Evolutionary conservation across 1,140 invertebrate species (phyloP), one percentile per base, ranked within the genome.

Genomic region (Melanaphis sacchari): DNA sequence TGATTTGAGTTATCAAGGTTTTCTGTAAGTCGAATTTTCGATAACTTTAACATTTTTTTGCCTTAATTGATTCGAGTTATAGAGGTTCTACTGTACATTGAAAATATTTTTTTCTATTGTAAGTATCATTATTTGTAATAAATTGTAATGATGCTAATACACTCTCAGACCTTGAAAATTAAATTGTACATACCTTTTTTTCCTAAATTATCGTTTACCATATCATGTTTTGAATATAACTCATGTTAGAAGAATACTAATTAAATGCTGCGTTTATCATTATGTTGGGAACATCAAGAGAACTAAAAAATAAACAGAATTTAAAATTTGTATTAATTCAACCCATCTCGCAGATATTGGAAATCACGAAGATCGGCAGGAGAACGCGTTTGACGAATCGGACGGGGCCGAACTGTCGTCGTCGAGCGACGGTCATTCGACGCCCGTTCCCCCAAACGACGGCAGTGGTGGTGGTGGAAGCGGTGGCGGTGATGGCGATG

Each of bases 361-460:
- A 43, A 66, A 66, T 38, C 41, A 11, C 15, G 26, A 24, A 22
- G 90, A 82, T 21, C 26, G 59, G 59, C 15, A 41, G 11, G 90
- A 92, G 11, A 54, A 6, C 8, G 43, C 38, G 2, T 85, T 93
- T 24, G 91, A 93, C 9, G 91, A 93, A 41, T 40, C 41, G 6
- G 81, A 93, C 2, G 91, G 36, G 15, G 91, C 41, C 8, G 91
- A 84, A 84, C 22, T 85, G 36, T 93, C 91, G 26, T 82, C 36
- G 0, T 76, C 59, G 0, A 76, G 59, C 18, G 52, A 40, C 31
- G 87, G 49, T 8, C 82, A 40, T 22, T 66, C 49, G 2, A 94
- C 41, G 2, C 82, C 89, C 9, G 38, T 22, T 3, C 40, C 43
- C 0, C 81, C 26, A 6, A 49, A 52, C 40, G 89, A 91, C 9